Percentiles rank a stretch among this genome's conserved stretches.
These are phyloP conservation scores for Acropora tenuis DNA, from an alignment of 64 coral and sea anemone species.

Conservation along the genomic window DNA sequence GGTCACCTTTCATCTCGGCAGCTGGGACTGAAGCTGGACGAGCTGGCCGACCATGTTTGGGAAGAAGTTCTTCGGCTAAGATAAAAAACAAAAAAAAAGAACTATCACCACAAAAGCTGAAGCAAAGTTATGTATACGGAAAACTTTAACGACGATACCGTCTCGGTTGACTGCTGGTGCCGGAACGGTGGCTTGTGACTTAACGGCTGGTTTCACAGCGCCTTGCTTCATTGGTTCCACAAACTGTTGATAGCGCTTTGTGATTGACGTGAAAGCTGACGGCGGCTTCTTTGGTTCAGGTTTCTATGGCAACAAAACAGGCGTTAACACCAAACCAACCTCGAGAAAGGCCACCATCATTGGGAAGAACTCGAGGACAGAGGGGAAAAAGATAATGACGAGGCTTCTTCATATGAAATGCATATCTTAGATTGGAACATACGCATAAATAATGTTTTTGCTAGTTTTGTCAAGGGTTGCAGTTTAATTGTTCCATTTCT, in stretches of 20 bases:
- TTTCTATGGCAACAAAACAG: conserved; percentile 27
- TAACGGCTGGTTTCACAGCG: not conserved
- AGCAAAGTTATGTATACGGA: not conserved
- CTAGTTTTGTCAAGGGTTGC: too few relatives aligned
- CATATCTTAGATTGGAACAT: too few relatives aligned
- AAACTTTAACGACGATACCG: not conserved
- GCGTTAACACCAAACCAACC: not conserved
- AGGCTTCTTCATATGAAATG: too few relatives aligned
- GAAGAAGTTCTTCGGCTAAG: conserved; percentile 38
- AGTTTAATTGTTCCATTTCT: too few relatives aligned
- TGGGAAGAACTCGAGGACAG: too few relatives aligned
- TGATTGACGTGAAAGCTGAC: conserved; percentile 52
- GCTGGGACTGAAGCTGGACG: conserved; percentile 26
- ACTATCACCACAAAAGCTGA: not conserved
- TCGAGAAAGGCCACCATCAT: too few relatives aligned
- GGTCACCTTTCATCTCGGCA: conserved; percentile 31
- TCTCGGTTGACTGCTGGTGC: not conserved
- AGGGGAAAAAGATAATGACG: too few relatives aligned
- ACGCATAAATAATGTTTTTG: too few relatives aligned
- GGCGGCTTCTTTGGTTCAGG: conserved; percentile 30
- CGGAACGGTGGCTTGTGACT: not conserved
- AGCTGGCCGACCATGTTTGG: not conserved
- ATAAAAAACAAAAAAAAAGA: not conserved
- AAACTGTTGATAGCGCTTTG: conserved; percentile 42
- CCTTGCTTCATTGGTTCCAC: conserved; percentile 30